These are phyloP conservation scores for Rhopalosiphum padi DNA, from an alignment of 1,140 invertebrate genomes.

Conservation along the genomic window DNA sequence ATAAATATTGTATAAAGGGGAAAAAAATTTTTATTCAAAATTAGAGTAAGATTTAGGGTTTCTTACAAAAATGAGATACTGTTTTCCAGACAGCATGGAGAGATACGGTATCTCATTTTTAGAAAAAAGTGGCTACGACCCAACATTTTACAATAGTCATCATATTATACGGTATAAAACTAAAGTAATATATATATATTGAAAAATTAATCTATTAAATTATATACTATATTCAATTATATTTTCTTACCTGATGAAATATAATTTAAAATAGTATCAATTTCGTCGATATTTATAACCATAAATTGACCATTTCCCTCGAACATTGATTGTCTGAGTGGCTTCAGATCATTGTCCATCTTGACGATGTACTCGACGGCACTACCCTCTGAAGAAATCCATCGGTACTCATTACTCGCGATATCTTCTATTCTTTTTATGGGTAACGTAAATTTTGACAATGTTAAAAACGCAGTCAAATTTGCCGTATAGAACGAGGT, in stretches of 20 bases:
- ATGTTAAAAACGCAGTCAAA: slow-evolving; percentile 85
- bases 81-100: background rate
- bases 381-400: slow-evolving; percentile 73
- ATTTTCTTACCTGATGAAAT: slow-evolving; percentile 22
- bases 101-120: background rate
- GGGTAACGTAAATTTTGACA: slow-evolving; percentile 81
- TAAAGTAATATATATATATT: background rate
- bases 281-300: slow-evolving; percentile 38
- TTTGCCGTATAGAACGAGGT: slow-evolving; percentile 93
- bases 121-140: background rate
- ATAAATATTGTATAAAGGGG: slow-evolving; percentile 1
- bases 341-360: slow-evolving; percentile 64
- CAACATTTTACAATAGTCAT: background rate
- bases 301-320: slow-evolving; percentile 61
- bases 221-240: background rate
- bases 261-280: slow-evolving; percentile 20
- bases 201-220: background rate
- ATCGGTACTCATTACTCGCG: slow-evolving; percentile 71
- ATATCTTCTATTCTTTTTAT: slow-evolving; percentile 76
- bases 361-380: slow-evolving; percentile 72
- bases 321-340: slow-evolving; percentile 60
- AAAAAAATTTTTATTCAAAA: background rate
- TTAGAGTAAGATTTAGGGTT: background rate
- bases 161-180: background rate
- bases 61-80: background rate